These are phyloP conservation scores for Epinephelus fuscoguttatus DNA, from an alignment of 2,113 vertebrate genomes.

Conservation along the genomic window DNA sequence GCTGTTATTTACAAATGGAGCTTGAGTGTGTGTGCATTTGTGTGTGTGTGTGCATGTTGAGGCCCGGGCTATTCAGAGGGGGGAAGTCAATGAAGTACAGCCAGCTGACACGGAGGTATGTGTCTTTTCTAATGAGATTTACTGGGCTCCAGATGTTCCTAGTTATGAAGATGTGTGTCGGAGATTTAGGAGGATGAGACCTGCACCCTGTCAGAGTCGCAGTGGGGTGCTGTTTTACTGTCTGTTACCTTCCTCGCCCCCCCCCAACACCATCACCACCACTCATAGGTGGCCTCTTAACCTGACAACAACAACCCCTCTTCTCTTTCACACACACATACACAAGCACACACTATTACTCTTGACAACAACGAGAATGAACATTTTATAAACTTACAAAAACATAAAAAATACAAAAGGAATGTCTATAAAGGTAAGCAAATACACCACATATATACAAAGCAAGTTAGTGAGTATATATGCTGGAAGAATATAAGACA, in stretches of 20 bases:
- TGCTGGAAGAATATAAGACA: constrained; percentile 28
- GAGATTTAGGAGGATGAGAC: constrained; percentile 75
- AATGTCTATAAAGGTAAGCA: constrained; percentile 54
- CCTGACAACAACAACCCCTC: constrained; percentile 42
- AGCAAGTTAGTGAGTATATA: constrained; percentile 51
- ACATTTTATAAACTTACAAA: constrained; percentile 67
- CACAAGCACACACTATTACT: background rate
- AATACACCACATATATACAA: constrained; percentile 74
- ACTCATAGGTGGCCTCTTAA: constrained; percentile 69
- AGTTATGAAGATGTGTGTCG: constrained; percentile 77
- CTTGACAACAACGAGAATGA: constrained; percentile 28
- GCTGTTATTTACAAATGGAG: background rate
- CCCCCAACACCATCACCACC: constrained; percentile 5
- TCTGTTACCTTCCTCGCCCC: constrained; percentile 40
- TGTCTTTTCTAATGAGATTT: constrained; percentile 73
- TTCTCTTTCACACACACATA: constrained; percentile 8
- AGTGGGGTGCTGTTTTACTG: constrained; percentile 68
- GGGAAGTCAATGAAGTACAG: constrained; percentile 48
- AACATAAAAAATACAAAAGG: constrained; percentile 58
- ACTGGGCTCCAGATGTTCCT: constrained; percentile 76
- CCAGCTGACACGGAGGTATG: constrained; percentile 69
- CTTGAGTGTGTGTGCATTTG: background rate
- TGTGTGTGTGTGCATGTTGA: background rate
- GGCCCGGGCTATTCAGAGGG: constrained; percentile 25
- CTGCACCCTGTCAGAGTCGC: constrained; percentile 71